phyloP scores from a whole-genome alignment of 2,888 invertebrate genomes.

The Amorpha juglandis region DNA sequence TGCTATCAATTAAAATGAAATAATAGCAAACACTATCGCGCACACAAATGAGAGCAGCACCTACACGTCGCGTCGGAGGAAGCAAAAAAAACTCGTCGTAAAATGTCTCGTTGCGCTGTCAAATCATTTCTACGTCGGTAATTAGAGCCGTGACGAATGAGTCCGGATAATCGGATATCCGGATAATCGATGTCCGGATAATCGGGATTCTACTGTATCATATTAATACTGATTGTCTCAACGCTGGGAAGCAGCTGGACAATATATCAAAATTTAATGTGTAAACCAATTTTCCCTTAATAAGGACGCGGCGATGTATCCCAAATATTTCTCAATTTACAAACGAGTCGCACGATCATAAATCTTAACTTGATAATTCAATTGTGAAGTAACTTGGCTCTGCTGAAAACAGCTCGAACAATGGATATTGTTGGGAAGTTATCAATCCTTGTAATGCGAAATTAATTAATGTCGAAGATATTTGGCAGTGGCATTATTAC shows the following conservation, averaged over 20 bases:
- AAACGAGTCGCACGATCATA: neutral
- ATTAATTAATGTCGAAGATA: constrained; percentile 14
- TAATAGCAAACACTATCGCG: too few relatives aligned
- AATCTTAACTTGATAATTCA: constrained; percentile 20
- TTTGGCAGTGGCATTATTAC: neutral
- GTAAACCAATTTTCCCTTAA: neutral
- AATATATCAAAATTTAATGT: neutral
- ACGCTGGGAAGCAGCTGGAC: neutral
- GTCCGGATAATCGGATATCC: too few relatives aligned
- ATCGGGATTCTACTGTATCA: too few relatives aligned
- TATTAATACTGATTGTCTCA: neutral
- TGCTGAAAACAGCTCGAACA: neutral
- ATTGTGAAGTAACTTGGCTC: neutral
- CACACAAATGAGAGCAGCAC: too few relatives aligned
- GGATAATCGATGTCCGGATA: too few relatives aligned
- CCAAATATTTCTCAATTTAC: constrained; percentile 19
- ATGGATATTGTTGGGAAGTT: neutral
- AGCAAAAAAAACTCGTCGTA: too few relatives aligned
- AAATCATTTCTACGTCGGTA: too few relatives aligned
- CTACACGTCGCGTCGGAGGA: too few relatives aligned
- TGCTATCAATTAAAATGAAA: too few relatives aligned
- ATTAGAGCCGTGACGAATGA: too few relatives aligned
- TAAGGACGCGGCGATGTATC: neutral
- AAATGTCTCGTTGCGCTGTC: too few relatives aligned
- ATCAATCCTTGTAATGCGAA: neutral